Base-by-base conservation (phyloP, 2,797 vertebrate species). In the Phrynocephalus guinanensis region DNA sequence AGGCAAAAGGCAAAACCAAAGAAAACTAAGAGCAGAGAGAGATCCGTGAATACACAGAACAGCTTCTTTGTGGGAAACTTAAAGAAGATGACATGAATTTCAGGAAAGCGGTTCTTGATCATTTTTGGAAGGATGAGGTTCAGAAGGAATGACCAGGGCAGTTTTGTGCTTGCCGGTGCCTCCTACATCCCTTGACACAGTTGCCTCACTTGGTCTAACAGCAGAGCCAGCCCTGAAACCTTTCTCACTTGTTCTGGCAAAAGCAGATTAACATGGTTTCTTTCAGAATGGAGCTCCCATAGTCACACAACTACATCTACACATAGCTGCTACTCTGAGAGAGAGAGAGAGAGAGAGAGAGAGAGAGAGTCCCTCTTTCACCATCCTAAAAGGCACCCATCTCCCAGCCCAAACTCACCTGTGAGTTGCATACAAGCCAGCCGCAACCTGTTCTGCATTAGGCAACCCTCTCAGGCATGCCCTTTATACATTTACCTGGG, bases 401-500 rank as follows among this genome's bases (percentile, higher is more conserved):
- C 52, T 63, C n/a, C 72, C 6, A 48, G 26, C 22, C 38, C 22
- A 28, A 56, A 77, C 87, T 88, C 66, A 88, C 87, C 87, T 82
- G 44, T 81, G n/a, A 56, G 48, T 26, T 76, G 26, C 44, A 70
- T 20, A 4, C 83, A 68, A 68, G 24, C 10, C 82, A 66, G 8
- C 76, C 4, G 28, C 33, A 82, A 56, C 83, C 83, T 24, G 70
- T 77, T 85, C 72, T 85, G 71, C 78, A 67, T 56, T 22, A 26
- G 73, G 13, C 24, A 44, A 2, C 30, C 33, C 6, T 33, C 50
- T 88, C 30, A 30, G 33, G 26, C 10, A 18, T 82, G 87, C 30
- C 71, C 79, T 88, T 88, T 88, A 88, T 88, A 85, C 48, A 77
- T 82, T 82, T 70, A 30, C 66, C 63, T 22, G 76, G 44, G 38